Percentiles rank a stretch among this genome's conserved stretches.
phyloP scores from a whole-genome alignment of 2,797 vertebrate species.

The Discoglossus pictus region DNA sequence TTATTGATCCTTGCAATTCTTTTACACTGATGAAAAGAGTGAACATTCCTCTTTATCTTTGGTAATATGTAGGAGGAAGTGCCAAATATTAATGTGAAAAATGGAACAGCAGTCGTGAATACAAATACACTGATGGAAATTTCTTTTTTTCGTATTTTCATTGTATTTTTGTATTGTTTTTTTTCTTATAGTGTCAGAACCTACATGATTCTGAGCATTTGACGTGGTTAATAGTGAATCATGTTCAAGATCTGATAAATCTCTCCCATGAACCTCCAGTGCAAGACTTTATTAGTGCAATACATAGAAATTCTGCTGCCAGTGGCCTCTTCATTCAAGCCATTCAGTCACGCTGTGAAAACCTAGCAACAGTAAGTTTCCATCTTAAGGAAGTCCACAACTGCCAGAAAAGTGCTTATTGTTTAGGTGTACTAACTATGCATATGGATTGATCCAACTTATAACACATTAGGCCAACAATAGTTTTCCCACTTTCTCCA shows the following conservation, averaged over 20 bases:
- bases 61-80: too few species aligned
- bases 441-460: too few species aligned
- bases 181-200: slow-evolving; percentile 87
- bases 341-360: slow-evolving; percentile 95
- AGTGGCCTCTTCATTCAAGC: slow-evolving; percentile 98
- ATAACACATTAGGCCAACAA: too few species aligned
- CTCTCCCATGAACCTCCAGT: slow-evolving; percentile 96
- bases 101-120: neutral
- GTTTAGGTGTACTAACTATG: too few species aligned
- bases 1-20: too few species aligned
- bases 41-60: too few species aligned
- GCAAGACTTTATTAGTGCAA: slow-evolving; percentile 95
- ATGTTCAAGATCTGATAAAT: slow-evolving; percentile 91
- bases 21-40: too few species aligned
- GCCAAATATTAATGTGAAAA: too few species aligned
- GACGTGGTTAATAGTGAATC: slow-evolving; percentile 96
- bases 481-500: too few species aligned
- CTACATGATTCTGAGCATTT: slow-evolving; percentile 96
- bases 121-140: neutral
- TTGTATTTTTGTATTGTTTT: neutral
- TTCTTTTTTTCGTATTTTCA: neutral
- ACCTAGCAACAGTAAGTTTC: slow-evolving; percentile 80
- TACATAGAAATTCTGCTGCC: slow-evolving; percentile 95
- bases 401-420: too few species aligned
- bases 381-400: too few species aligned